These are phyloP conservation scores for Heliornis fulica DNA, from an alignment of 2,113 vertebrate species.

Conservation along the genomic window DNA sequence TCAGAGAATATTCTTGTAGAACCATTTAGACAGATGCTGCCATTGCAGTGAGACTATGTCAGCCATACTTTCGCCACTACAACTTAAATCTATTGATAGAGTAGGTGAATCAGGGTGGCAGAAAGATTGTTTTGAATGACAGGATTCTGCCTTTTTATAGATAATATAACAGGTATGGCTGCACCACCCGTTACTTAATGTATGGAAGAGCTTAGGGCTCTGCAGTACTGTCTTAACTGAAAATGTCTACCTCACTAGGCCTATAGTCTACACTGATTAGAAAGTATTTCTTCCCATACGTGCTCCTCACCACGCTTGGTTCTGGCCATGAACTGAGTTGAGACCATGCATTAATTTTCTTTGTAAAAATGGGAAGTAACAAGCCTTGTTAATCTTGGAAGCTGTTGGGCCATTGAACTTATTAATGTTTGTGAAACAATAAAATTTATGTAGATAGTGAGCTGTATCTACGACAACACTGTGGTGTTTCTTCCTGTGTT, in stretches of 20 bases:
- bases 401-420: not conserved
- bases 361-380: not conserved
- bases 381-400: not conserved
- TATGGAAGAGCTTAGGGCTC: not conserved
- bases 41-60: not conserved
- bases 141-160: not conserved
- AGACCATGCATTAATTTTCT: not conserved
- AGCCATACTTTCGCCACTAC: not conserved
- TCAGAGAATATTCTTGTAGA: not conserved
- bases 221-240: not conserved
- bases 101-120: not conserved
- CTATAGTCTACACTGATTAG: not conserved
- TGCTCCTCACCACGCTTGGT: rapidly evolving
- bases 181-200: not conserved
- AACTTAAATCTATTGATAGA: not conserved
- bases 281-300: not conserved
- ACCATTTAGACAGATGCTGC: not conserved
- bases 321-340: not conserved
- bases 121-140: not conserved
- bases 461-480: not conserved
- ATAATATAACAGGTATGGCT: not conserved
- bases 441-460: not conserved
- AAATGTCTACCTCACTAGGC: not conserved
- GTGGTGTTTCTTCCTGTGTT: not conserved
- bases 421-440: not conserved